These are phyloP conservation scores for Scaptomyza hsui DNA, from an alignment of 1,140 invertebrate genomes.

Conservation along the genomic window DNA sequence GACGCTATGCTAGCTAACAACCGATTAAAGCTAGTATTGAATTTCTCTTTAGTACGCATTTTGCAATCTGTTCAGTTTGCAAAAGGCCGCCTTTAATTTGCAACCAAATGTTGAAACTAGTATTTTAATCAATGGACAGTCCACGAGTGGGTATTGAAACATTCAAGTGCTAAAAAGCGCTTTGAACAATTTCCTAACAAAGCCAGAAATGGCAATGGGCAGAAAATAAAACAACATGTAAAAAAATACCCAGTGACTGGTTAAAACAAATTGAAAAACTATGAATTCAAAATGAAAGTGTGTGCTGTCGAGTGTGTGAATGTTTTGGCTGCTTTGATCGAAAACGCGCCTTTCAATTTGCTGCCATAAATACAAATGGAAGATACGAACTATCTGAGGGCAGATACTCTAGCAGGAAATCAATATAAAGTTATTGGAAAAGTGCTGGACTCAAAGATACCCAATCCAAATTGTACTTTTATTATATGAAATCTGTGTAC, in stretches of 20 bases:
- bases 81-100: slow-evolving; percentile 21
- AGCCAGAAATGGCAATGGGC: slow-evolving; percentile 1
- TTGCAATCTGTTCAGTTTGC: slow-evolving; percentile 10
- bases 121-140: slow-evolving; percentile 34
- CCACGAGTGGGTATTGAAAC: slow-evolving; percentile 28
- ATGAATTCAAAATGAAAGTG: slow-evolving; percentile 21
- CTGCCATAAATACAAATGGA: slow-evolving; percentile 1
- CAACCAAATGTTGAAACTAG: slow-evolving; percentile 17
- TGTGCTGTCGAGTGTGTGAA: slow-evolving; percentile 21
- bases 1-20: neutral
- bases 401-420: no score
- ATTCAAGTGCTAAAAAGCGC: slow-evolving; percentile 33
- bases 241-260: neutral
- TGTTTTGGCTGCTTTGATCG: slow-evolving; percentile 25
- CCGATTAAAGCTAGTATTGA: neutral
- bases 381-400: no score
- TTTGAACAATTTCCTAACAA: slow-evolving; percentile 36
- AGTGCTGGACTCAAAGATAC: no score
- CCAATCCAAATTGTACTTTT: no score
- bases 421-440: no score
- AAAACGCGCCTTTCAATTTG: slow-evolving; percentile 11
- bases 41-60: neutral
- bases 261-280: slow-evolving; percentile 25
- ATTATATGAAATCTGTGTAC: no score
- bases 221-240: slow-evolving; percentile 5